Conservation (phyloP, 2,888 invertebrate species). For the Erynnis tages region DNA sequence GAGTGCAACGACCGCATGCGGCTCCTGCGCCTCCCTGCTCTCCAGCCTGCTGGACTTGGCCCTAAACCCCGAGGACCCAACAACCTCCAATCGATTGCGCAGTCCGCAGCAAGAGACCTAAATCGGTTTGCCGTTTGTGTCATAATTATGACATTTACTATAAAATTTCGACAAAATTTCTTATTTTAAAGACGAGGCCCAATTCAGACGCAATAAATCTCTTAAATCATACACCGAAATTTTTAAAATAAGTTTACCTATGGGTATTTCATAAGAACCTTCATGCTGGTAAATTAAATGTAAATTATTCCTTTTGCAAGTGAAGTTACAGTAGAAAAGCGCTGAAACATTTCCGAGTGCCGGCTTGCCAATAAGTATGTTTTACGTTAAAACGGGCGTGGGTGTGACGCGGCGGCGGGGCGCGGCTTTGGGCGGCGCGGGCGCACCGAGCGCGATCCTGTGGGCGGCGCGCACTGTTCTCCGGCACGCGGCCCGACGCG, state of each 20-base stretch:
- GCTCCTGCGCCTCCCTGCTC: not conserved
- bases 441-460: conserved; percentile 41
- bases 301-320: not conserved
- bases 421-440: conserved; percentile 37
- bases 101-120: no score
- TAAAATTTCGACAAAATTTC: no score
- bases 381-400: conserved; percentile 21
- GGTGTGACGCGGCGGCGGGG: conserved; percentile 28
- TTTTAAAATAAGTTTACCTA: no score
- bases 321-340: conserved; percentile 13
- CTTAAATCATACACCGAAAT: no score
- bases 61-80: not conserved
- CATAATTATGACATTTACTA: no score
- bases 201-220: no score
- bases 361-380: conserved; percentile 42
- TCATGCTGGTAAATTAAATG: not conserved
- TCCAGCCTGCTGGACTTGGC: no score
- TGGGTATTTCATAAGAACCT: not conserved
- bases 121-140: no score
- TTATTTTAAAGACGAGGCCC: no score
- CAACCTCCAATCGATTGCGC: no score
- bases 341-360: conserved; percentile 19
- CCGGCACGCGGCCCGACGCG: conserved; percentile 58
- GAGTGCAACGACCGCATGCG: conserved; percentile 44
- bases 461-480: conserved; percentile 42